Percentiles rank a stretch among this genome's conserved stretches.
phyloP scores from a whole-genome alignment of 1,140 invertebrate species.

The Bombus fervidus region DNA sequence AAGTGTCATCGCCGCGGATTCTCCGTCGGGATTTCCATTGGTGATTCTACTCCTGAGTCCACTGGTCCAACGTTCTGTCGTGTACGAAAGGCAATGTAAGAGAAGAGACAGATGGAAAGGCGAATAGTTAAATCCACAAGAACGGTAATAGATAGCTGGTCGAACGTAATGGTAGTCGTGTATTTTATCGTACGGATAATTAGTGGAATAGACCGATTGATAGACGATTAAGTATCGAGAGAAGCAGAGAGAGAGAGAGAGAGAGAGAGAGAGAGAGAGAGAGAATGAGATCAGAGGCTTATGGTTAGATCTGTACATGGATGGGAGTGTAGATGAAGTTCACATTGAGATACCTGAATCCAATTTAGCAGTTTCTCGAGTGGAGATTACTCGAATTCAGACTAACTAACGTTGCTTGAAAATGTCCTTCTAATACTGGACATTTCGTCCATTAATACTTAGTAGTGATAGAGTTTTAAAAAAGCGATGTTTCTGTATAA shows the following conservation, averaged over 20 bases:
- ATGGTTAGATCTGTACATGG: neutral
- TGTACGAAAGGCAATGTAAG: neutral
- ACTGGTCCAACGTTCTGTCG: neutral
- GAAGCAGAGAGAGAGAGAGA: too few species aligned
- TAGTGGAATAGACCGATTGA: conserved; percentile 1
- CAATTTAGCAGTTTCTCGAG: neutral
- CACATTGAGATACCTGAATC: neutral
- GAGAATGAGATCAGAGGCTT: neutral
- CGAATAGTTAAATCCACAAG: neutral
- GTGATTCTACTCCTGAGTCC: neutral
- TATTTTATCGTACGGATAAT: neutral
- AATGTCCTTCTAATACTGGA: neutral
- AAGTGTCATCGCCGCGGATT: conserved; percentile 37
- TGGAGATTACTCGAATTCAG: neutral
- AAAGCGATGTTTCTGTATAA: too few species aligned
- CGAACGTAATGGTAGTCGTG: neutral
- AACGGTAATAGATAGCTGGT: neutral
- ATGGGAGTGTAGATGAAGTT: neutral
- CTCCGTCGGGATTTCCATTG: conserved; percentile 36
- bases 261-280: too few species aligned
- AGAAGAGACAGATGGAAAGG: neutral
- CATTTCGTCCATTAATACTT: neutral
- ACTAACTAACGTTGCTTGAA: neutral
- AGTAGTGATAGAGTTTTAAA: neutral
- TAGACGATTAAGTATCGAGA: neutral